Conservation (phyloP, 2,113 vertebrate genomes). For the Centropristis striata region DNA sequence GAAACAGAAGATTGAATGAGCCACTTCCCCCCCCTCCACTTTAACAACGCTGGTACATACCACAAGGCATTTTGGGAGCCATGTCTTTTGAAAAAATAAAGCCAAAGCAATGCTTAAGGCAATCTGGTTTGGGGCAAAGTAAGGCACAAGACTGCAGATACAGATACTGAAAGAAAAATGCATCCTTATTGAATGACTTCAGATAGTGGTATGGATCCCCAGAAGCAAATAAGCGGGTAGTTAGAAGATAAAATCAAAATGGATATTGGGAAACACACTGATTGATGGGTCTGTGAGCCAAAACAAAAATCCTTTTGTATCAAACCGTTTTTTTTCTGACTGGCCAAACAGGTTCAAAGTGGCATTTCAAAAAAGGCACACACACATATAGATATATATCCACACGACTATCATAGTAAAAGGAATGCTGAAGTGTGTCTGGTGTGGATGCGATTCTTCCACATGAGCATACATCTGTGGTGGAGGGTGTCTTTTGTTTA, state of each 20-base stretch:
- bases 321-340: slow-evolving; percentile 57
- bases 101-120: slow-evolving; percentile 47
- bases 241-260: slow-evolving; percentile 35
- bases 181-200: slow-evolving; percentile 38
- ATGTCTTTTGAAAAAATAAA: slow-evolving; percentile 35
- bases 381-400: slow-evolving; percentile 46
- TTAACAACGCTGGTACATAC: slow-evolving; percentile 63
- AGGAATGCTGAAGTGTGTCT: slow-evolving; percentile 86
- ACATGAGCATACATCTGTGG: slow-evolving; percentile 65
- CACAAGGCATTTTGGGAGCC: slow-evolving; percentile 41
- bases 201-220: slow-evolving; percentile 75
- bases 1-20: slow-evolving; percentile 54
- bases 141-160: slow-evolving; percentile 76
- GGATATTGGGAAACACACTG: slow-evolving; percentile 35
- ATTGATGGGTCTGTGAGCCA: slow-evolving; percentile 46
- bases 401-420: slow-evolving; percentile 58
- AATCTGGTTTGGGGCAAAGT: slow-evolving; percentile 49
- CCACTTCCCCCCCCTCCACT: slow-evolving; percentile 43
- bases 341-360: slow-evolving; percentile 78
- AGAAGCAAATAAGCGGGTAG: slow-evolving; percentile 32
- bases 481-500: slow-evolving; percentile 56
- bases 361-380: slow-evolving; percentile 62
- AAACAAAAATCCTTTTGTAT: slow-evolving; percentile 65
- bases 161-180: slow-evolving; percentile 31
- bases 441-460: slow-evolving; percentile 67